Conservation (phyloP, 1,140 invertebrate genomes). For the Lanistes nyassanus region DNA sequence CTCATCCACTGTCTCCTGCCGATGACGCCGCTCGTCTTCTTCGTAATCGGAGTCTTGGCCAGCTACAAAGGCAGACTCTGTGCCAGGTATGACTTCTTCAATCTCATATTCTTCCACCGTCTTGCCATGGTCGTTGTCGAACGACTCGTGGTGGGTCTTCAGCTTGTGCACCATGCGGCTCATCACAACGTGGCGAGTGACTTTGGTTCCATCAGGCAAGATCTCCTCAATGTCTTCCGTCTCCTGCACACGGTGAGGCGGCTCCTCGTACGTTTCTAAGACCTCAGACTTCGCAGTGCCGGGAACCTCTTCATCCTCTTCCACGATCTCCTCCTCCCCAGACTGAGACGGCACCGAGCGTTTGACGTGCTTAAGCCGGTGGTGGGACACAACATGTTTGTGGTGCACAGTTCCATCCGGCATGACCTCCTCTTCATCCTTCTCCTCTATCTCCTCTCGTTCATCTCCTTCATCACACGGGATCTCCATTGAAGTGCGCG, state of each 20-base stretch:
- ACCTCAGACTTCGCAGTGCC: slow-evolving; percentile 42
- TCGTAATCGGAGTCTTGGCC: slow-evolving; percentile 39
- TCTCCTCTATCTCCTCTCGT: slow-evolving; percentile 41
- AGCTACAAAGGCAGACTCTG: slow-evolving; percentile 52
- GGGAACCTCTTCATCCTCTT: slow-evolving; percentile 41
- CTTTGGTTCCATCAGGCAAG: slow-evolving; percentile 58
- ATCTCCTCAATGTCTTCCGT: slow-evolving; percentile 59
- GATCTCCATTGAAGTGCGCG: slow-evolving; percentile 36
- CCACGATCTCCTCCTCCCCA: slow-evolving; percentile 43
- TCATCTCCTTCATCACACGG: slow-evolving; percentile 43
- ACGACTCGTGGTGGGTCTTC: slow-evolving; percentile 49
- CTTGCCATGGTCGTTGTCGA: slow-evolving; percentile 45
- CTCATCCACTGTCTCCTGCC: slow-evolving; percentile 42
- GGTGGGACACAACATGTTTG: slow-evolving; percentile 41
- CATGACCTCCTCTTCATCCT: slow-evolving; percentile 55
- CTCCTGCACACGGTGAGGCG: slow-evolving; percentile 53
- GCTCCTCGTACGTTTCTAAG: slow-evolving; percentile 59
- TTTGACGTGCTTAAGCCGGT: slow-evolving; percentile 51
- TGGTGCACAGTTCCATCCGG: slow-evolving; percentile 59
- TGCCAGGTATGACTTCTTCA: slow-evolving; percentile 59
- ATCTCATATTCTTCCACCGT: slow-evolving; percentile 49
- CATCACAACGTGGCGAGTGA: slow-evolving; percentile 51
- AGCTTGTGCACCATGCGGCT: slow-evolving; percentile 54
- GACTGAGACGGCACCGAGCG: slow-evolving; percentile 42
- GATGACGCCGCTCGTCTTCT: slow-evolving; percentile 20